A percentile compares a stretch with the other conserved stretches of the same genome.
These are phyloP conservation scores for Rhysida immarginata DNA, from an alignment of 1,140 invertebrate species.

Conservation along the genomic window DNA sequence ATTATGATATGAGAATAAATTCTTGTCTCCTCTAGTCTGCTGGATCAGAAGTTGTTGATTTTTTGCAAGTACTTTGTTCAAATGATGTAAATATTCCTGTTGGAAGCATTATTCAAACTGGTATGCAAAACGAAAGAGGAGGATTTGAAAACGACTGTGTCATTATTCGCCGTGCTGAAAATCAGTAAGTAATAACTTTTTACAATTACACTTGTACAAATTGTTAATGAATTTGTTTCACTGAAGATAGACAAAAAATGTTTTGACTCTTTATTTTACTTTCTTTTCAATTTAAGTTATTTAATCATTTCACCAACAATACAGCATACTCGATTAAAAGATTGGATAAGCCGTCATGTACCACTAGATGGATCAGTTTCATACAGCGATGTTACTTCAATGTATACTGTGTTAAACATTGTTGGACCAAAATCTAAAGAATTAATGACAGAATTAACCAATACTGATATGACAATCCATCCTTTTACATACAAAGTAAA, in stretches of 20 bases:
- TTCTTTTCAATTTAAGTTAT: conserved; percentile 26
- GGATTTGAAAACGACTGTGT: conserved; percentile 99
- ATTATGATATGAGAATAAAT: no score
- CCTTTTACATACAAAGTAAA: conserved; percentile 38
- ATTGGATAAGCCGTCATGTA: conserved; percentile 30
- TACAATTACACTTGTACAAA: conserved; percentile 27
- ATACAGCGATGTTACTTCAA: conserved; percentile 30
- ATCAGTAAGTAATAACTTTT: conserved; percentile 15
- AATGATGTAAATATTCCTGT: conserved; percentile 91
- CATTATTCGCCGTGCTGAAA: conserved; percentile 62
- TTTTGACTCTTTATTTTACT: no score
- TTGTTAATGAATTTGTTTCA: no score
- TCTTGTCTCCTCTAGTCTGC: conserved; percentile 10
- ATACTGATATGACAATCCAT: conserved; percentile 31
- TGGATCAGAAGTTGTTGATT: conserved; percentile 71
- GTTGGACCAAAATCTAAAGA: conserved; percentile 39
- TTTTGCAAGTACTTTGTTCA: conserved; percentile 85
- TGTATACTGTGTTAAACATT: conserved; percentile 32
- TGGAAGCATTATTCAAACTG: conserved; percentile 91
- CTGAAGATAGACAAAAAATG: no score
- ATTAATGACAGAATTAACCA: conserved; percentile 37
- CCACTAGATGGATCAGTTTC: conserved; percentile 30
- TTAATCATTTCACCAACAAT: conserved; percentile 34
- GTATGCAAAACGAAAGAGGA: conserved; percentile 89
- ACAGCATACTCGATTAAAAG: conserved; percentile 29